Conservation (phyloP, 2,113 vertebrate genomes). For the Cettia cetti region DNA sequence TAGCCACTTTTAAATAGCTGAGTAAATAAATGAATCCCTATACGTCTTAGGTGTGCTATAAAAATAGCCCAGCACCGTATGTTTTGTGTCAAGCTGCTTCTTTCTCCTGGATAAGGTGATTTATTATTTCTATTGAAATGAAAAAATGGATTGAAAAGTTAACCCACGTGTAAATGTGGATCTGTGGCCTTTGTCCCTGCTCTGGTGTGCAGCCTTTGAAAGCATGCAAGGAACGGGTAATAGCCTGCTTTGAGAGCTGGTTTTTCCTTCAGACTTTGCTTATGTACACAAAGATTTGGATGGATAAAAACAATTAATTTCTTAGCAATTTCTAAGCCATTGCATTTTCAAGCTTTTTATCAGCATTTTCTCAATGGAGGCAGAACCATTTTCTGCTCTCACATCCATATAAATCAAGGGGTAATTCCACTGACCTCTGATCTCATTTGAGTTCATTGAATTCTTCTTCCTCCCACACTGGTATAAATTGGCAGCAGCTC, state of each 20-base stretch:
- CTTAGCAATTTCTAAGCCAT: background rate
- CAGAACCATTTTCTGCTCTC: conserved; percentile 15
- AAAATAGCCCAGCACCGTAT: conserved; percentile 65
- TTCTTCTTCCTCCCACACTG: conserved; percentile 20
- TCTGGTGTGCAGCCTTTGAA: background rate
- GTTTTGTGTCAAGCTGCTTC: conserved; percentile 64
- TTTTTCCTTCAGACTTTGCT: background rate
- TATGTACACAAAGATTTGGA: background rate
- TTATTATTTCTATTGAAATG: conserved; percentile 69
- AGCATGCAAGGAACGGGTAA: background rate
- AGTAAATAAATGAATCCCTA: conserved; percentile 71
- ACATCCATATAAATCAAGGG: conserved; percentile 35
- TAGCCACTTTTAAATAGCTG: conserved; percentile 72
- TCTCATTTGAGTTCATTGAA: conserved; percentile 50
- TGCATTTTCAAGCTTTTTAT: conserved; percentile 23
- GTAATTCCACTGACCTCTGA: conserved; percentile 52
- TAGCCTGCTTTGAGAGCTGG: background rate
- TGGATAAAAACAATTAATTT: conserved; percentile 32
- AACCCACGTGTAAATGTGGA: conserved; percentile 60
- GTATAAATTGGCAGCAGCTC: conserved; percentile 2
- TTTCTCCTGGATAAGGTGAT: conserved; percentile 66
- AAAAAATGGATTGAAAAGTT: conserved; percentile 70
- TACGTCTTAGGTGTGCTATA: conserved; percentile 67
- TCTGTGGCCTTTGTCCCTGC: conserved; percentile 50
- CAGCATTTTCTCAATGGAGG: conserved; percentile 17